Percentiles rank a stretch among this genome's conserved stretches.
phyloP scores from a whole-genome alignment of 2,888 invertebrate genomes.

The Imbricaverruca yamaguchii region DNA sequence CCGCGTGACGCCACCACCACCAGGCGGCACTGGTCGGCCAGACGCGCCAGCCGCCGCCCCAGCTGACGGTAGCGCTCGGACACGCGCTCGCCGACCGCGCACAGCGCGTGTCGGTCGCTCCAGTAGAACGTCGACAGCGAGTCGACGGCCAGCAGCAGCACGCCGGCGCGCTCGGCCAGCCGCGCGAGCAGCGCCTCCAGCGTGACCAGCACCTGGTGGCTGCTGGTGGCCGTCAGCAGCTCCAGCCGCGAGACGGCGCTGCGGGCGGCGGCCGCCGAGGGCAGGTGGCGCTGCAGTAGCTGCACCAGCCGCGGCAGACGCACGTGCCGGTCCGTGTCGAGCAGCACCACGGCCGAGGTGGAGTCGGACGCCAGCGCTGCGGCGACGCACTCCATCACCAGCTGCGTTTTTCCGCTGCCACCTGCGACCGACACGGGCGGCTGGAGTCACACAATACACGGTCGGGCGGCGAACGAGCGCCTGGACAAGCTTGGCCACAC shows the following conservation, averaged over 20 bases:
- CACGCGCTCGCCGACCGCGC: background rate
- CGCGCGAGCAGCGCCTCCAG: background rate
- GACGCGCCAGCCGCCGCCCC: background rate
- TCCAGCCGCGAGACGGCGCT: background rate
- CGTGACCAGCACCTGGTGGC: background rate
- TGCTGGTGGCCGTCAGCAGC: slow-evolving; percentile 5
- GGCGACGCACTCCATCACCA: background rate
- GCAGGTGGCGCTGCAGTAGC: slow-evolving; percentile 3
- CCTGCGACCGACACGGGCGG: background rate
- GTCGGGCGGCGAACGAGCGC: background rate
- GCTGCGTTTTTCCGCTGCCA: background rate
- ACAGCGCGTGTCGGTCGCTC: slow-evolving; percentile 2
- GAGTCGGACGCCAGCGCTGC: background rate
- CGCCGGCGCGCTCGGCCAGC: background rate
- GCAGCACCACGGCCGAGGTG: background rate
- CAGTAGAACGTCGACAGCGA: slow-evolving; percentile 16
- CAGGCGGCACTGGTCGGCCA: background rate
- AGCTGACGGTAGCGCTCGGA: background rate
- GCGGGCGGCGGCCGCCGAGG: background rate
- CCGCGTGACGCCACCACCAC: background rate
- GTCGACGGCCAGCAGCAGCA: background rate
- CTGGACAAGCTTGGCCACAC: too few relatives aligned
- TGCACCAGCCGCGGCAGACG: background rate
- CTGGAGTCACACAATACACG: background rate
- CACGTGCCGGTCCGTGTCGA: background rate